Percentiles rank a stretch among this genome's conserved stretches.
Evolutionary conservation across 2,888 invertebrate species (phyloP).

Genomic region (Scaptomyza flava): DNA sequence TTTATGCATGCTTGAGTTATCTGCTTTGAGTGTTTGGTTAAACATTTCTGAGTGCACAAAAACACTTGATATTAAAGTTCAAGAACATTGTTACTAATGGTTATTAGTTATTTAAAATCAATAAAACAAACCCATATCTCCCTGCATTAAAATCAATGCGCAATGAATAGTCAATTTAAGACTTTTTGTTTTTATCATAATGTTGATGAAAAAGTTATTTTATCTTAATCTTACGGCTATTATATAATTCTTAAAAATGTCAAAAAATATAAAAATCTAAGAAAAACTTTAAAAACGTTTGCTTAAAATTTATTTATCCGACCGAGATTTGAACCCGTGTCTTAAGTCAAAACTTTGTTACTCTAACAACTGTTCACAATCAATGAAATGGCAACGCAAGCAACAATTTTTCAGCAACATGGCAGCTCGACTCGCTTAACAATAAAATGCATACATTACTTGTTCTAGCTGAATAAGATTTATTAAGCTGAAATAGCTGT

Average conservation of each 20-base stretch:
- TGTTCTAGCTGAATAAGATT: no score
- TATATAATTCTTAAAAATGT: not conserved
- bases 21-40: conserved; percentile 33
- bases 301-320: not conserved
- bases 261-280: not conserved
- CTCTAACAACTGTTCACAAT: not conserved
- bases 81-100: conserved; percentile 59
- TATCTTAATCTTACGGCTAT: no score
- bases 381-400: conserved; percentile 12
- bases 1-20: conserved; percentile 29
- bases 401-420: not conserved
- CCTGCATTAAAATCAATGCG: not conserved
- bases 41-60: conserved; percentile 49
- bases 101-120: conserved; percentile 45
- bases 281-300: not conserved
- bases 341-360: not conserved
- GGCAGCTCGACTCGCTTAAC: conserved; percentile 4
- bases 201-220: not conserved
- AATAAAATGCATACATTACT: no score
- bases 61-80: conserved; percentile 53
- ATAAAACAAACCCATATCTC: conserved; percentile 1
- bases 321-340: not conserved
- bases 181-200: not conserved
- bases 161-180: conserved; percentile 7
- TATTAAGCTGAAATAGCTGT: not conserved